A percentile compares a stretch with the other conserved stretches of the same genome.
Conservation (phyloP, 2,888 invertebrate species). For the Apeira syringaria region DNA sequence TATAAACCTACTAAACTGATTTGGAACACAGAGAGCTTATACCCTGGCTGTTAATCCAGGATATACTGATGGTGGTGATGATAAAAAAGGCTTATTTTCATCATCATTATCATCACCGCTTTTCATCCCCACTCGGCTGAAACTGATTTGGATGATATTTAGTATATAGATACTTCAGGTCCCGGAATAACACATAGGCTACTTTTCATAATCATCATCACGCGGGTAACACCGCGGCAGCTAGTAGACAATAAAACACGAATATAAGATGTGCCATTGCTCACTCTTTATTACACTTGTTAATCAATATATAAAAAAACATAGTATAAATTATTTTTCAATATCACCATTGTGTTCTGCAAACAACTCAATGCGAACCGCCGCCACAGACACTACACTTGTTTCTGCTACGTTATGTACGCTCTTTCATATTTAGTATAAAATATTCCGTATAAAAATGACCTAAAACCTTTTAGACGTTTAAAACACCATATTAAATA, state of each 20-base stretch:
- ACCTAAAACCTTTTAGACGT: neutral
- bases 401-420: slow-evolving; percentile 7
- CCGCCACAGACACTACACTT: no score
- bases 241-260: slow-evolving; percentile 53
- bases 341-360: slow-evolving; percentile 72
- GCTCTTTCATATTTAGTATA: slow-evolving; percentile 5
- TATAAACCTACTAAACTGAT: no score
- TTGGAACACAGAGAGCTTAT: no score
- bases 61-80: no score
- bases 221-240: neutral
- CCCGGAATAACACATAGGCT: no score
- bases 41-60: no score
- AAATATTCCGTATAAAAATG: slow-evolving; percentile 4
- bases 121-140: no score
- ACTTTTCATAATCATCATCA: no score
- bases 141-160: no score
- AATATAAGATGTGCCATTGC: slow-evolving; percentile 76
- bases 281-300: slow-evolving; percentile 83
- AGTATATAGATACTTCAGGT: no score
- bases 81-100: no score
- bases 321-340: slow-evolving; percentile 79
- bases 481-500: neutral
- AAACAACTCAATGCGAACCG: slow-evolving; percentile 49
- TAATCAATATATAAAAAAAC: slow-evolving; percentile 74
- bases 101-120: no score